Evolutionary conservation across 2,113 vertebrate genomes (phyloP).

Genomic region (Hipposideros armiger): DNA sequence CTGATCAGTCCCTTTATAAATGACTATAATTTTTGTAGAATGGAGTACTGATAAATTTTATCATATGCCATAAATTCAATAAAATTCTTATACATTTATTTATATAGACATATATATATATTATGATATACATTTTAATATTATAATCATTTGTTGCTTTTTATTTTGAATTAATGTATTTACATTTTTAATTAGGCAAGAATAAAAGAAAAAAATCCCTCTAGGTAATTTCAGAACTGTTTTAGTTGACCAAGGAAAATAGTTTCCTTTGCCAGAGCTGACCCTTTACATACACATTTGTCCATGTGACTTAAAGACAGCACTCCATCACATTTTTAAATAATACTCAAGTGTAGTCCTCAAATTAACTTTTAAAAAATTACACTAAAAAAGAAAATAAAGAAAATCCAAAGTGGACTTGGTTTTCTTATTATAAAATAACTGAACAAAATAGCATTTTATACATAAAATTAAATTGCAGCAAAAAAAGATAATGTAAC

Average conservation of each 20-base stretch:
- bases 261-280: neutral
- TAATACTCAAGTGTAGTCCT: neutral
- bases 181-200: neutral
- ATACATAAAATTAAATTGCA: slow-evolving; percentile 52
- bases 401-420: slow-evolving; percentile 54
- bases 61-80: neutral
- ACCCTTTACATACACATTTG: neutral
- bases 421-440: slow-evolving; percentile 43
- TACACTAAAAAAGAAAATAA: slow-evolving; percentile 19
- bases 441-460: slow-evolving; percentile 58
- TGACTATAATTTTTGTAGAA: neutral
- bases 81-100: neutral
- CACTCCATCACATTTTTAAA: slow-evolving; percentile 57
- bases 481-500: slow-evolving; percentile 43
- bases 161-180: neutral
- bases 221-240: neutral
- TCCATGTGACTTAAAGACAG: neutral
- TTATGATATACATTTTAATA: neutral
- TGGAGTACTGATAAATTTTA: neutral
- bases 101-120: no score
- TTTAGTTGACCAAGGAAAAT: neutral
- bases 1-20: neutral
- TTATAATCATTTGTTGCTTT: neutral
- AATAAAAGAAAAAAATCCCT: neutral
- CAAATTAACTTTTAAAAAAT: neutral